Conservation (phyloP, 2,113 vertebrate species). For the Pelmatolapia mariae region DNA sequence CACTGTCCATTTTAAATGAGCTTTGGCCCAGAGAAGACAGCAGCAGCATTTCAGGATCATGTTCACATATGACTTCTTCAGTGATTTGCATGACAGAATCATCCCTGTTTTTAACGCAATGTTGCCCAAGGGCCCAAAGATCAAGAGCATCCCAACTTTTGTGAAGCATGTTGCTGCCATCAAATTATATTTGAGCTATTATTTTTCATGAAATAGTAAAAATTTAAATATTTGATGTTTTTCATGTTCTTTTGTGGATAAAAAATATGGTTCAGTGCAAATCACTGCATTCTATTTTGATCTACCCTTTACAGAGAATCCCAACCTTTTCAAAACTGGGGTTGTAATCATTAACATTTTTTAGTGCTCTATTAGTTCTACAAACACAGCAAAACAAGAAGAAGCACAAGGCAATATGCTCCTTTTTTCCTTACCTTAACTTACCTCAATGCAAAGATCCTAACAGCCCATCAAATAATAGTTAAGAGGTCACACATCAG, state of each 20-base stretch:
- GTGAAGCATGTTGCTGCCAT: background rate
- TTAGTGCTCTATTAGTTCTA: background rate
- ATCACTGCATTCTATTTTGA: background rate
- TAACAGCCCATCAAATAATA: background rate
- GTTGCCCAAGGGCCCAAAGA: background rate
- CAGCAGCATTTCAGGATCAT: background rate
- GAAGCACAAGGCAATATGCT: background rate
- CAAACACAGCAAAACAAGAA: background rate
- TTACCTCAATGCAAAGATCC: background rate
- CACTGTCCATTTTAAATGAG: background rate
- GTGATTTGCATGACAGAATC: background rate
- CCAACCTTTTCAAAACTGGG: background rate
- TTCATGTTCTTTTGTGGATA: background rate
- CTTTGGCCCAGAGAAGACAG: background rate
- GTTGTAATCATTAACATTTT: background rate
- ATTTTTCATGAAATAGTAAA: background rate
- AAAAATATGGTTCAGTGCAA: background rate
- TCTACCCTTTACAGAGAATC: background rate
- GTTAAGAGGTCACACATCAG: background rate
- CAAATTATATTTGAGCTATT: background rate
- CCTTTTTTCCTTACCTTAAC: background rate
- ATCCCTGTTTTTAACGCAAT: background rate
- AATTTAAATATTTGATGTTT: background rate
- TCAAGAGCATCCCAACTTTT: background rate
- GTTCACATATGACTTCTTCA: background rate